Evolutionary conservation across 1,140 invertebrate species (phyloP), one percentile per base, ranked within the genome.

Genomic region (Pristionchus pacificus): DNA sequence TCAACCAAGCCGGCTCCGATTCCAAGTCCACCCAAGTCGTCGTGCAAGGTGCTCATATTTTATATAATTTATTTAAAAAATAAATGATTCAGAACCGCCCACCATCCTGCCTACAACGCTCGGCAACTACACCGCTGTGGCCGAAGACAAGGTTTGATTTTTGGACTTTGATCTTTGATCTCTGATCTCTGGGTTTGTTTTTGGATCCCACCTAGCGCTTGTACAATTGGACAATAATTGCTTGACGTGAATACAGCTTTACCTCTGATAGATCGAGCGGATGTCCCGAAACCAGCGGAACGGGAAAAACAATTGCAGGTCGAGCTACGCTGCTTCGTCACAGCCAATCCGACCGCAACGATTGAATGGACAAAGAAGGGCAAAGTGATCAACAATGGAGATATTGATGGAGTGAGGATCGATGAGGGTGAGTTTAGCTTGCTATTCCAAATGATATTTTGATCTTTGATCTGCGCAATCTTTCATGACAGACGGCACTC

Each of bases 1-100:
- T 86, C 55, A 96, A 95, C 82, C 86, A 87, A 19, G 93, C 92
- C 10, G 93, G 91, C 0, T 85, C 86, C 28, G 89, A 87, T 57
- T 72, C 61, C n/a, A 72, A 70, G 15, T 67, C 85, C 33, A 87
- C 89, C 55, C 87, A 87, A 74, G 86, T 92, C 15, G 65, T 61
- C 24, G 79, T 83, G 6, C 67, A 69, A 33, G 63, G 63, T n/a
- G n/a, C n/a, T 65, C n/a, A 49, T 10, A 24, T 19, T 65, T 61
- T 24, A 27, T 61, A 27, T 24, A 57, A 57, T 19, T 57, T 57
- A 57, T 19, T 19, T 57, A 57, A 19, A 19, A 19, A 57, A 57
- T 24, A 57, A 57, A 57, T 61, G 10, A 65, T 49, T 68, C 77
- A 38, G 75, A 76, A 49, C 77, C 67, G 14, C 75, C 76, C 25